phyloP scores from a whole-genome alignment of 2,113 vertebrate species.

The Lophotis ruficrista region DNA sequence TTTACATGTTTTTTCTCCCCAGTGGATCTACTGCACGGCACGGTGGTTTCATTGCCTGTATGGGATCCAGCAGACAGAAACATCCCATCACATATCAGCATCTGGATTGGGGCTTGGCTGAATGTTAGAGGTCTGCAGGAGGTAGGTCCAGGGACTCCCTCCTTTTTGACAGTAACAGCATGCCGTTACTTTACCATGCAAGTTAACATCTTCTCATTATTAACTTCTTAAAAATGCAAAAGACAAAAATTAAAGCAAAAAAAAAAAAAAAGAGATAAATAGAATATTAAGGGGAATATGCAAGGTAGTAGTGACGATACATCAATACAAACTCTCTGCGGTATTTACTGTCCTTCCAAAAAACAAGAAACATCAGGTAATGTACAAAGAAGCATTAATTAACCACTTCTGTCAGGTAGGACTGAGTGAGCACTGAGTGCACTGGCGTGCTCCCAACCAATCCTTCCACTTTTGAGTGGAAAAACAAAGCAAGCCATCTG shows the following conservation, averaged over 20 bases:
- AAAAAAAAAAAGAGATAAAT: not conserved
- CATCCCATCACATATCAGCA: conserved; percentile 15
- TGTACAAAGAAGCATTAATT: not conserved
- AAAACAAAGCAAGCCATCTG: not conserved
- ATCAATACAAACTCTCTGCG: not conserved
- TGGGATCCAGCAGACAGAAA: conserved; percentile 62
- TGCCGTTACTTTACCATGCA: not conserved
- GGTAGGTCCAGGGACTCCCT: not conserved
- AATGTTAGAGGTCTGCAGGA: conserved; percentile 9
- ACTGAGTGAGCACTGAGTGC: not conserved
- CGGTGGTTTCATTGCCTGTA: conserved; percentile 21
- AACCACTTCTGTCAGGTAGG: not conserved
- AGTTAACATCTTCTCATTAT: not conserved
- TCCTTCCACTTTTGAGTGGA: not conserved
- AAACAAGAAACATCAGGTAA: not conserved
- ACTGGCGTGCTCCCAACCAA: not conserved
- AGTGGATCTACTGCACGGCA: conserved; percentile 16
- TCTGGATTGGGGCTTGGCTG: conserved; percentile 46
- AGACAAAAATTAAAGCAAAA: not conserved
- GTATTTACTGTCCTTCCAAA: not conserved
- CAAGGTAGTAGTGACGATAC: not conserved
- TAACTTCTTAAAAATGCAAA: not conserved
- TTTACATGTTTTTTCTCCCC: conserved; percentile 40
- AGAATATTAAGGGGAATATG: not conserved
- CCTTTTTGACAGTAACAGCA: conserved; percentile 48